Base-by-base conservation (phyloP, 2,797 vertebrate species). In the Ispidina lecontei region DNA sequence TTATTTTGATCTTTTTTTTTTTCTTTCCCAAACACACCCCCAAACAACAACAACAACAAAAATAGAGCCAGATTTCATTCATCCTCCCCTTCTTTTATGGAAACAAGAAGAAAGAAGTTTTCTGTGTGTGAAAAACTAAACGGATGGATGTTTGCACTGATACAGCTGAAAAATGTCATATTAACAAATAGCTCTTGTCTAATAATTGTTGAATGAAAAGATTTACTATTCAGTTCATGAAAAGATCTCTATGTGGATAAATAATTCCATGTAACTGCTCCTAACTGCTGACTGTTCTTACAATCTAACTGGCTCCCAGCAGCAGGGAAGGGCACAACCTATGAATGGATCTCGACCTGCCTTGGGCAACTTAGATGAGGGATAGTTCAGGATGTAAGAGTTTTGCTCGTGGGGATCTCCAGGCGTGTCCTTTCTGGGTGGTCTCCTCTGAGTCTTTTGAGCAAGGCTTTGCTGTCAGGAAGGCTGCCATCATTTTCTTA, bases 131-230 rank as follows among this genome's bases (percentile, higher is more conserved):
- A 86, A 88, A 88, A 86, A 68, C 19, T 64, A 91, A 95, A 71
- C 46, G 71, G 81, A 89, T 93, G 84, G 78, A 76, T 91, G 86
- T 94, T 96, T 94, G 90, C 64, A 84, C 81, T 89, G 87, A 94
- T 87, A 74, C 49, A 84, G 84, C 67, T 33, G 84, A 93, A 84
- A 91, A 95, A 95, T 90, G 88, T 87, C 88, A 39, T 73, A 89
- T 88, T 92, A 96, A 95, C 93, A 96, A 94, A 90, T 79, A 71
- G 88, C 78, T 93, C 89, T 93, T 96, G 93, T 93, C 84, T 83
- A 68, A 76, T 96, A 91, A 59, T 51, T 87, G 55, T 91, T 91
- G 88, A 95, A 95, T 94, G 86, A 91, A 96, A 93, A 93, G 86
- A 91, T 94, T 93, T 96, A 84, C 78, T 92, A 83, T 92, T 84